Conservation (phyloP, 2,113 vertebrate genomes). For the Malurus cyaneus region DNA sequence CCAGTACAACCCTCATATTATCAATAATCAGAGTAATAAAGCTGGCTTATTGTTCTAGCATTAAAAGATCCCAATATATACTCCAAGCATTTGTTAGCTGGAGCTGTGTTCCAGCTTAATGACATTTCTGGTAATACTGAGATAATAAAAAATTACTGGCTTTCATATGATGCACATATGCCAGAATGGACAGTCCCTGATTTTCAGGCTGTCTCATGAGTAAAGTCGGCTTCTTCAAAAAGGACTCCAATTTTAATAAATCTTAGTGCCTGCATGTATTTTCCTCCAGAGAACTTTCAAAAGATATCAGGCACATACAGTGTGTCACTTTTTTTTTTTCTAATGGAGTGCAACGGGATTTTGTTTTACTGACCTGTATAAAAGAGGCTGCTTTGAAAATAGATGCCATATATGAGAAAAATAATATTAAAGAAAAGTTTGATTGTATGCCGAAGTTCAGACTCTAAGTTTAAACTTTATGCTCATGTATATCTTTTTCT, state of each 20-base stretch:
- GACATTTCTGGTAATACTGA: slow-evolving; percentile 30
- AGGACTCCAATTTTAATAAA: neutral
- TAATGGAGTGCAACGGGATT: accelerated
- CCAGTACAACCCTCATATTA: slow-evolving; percentile 15
- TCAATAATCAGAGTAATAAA: slow-evolving; percentile 50
- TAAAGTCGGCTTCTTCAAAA: neutral
- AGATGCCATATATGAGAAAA: neutral
- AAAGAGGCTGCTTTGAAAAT: neutral
- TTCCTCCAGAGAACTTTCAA: neutral
- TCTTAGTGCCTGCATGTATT: neutral
- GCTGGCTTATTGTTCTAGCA: slow-evolving; percentile 8
- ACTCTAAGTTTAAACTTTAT: neutral
- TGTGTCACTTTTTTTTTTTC: neutral
- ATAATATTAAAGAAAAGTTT: neutral
- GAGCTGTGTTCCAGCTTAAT: slow-evolving; percentile 22
- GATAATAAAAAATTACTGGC: slow-evolving; percentile 15
- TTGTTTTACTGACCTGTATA: neutral
- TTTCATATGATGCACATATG: slow-evolving; percentile 2
- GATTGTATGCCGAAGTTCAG: neutral
- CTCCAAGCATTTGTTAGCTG: slow-evolving; percentile 19
- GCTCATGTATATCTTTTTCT: neutral
- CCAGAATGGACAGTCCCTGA: neutral
- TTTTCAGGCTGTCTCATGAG: neutral
- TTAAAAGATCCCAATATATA: slow-evolving; percentile 4
- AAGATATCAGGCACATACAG: neutral